Conservation (phyloP, 2,797 vertebrate species). For the Sebastes hubbsi region DNA sequence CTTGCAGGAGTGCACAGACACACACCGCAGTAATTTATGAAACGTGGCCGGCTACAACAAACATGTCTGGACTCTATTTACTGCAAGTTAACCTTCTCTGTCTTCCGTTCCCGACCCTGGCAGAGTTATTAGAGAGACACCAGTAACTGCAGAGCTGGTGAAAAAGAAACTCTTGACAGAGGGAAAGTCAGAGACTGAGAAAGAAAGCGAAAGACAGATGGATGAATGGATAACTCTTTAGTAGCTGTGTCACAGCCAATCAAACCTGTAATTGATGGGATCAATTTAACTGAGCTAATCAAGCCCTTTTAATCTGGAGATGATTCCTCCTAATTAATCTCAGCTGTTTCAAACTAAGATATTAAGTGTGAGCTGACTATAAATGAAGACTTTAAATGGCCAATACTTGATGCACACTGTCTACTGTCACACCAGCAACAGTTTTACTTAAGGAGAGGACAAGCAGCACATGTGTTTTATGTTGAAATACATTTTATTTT, state of each 20-base stretch:
- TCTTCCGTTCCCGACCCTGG: background rate
- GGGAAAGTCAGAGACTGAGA: background rate
- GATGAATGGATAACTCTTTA: slow-evolving; percentile 40
- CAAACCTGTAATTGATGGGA: slow-evolving; percentile 63
- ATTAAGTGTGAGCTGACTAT: slow-evolving; percentile 32
- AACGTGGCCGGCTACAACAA: background rate
- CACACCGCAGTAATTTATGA: slow-evolving; percentile 2
- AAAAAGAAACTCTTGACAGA: background rate
- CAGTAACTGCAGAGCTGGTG: background rate
- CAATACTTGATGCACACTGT: background rate
- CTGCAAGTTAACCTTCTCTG: slow-evolving; percentile 1
- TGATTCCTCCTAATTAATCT: slow-evolving; percentile 56
- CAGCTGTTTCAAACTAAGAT: slow-evolving; percentile 52
- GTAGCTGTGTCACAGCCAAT: slow-evolving; percentile 56
- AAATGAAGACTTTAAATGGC: slow-evolving; percentile 18
- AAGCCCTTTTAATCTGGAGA: slow-evolving; percentile 46
- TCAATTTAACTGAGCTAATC: slow-evolving; percentile 58
- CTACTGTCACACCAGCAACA: background rate
- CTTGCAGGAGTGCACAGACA: background rate
- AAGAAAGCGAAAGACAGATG: background rate
- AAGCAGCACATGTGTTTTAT: background rate
- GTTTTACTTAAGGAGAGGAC: background rate
- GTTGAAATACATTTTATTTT: background rate
- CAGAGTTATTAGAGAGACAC: slow-evolving; percentile 10
- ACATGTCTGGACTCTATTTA: slow-evolving; percentile 11